Conservation (phyloP, 2,113 vertebrate genomes). For the Andinoacara biseriatus region DNA sequence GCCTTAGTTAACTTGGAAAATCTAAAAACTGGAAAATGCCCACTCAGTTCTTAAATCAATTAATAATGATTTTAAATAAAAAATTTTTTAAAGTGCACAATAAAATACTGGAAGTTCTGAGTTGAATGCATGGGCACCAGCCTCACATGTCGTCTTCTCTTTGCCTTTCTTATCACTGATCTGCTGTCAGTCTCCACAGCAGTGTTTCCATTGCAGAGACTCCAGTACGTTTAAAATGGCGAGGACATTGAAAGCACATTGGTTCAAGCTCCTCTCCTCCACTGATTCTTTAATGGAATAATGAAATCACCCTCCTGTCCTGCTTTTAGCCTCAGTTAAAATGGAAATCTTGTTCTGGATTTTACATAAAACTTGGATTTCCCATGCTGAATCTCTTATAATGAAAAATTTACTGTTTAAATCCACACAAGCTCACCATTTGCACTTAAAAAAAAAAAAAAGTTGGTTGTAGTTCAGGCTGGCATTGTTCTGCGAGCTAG, state of each 20-base stretch:
- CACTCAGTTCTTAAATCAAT: not conserved
- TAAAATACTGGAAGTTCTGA: not conserved
- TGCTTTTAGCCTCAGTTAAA: not conserved
- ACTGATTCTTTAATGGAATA: fast-evolving
- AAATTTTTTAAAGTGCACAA: not conserved
- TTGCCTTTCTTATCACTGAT: not conserved
- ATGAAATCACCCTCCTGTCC: not conserved
- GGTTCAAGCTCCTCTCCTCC: not conserved
- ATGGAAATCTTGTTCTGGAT: not conserved
- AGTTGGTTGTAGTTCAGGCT: not conserved
- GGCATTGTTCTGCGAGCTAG: not conserved
- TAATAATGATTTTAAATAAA: not conserved
- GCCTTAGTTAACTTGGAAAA: not conserved
- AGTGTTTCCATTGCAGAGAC: not conserved
- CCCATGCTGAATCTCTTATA: not conserved
- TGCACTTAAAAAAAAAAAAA: not conserved
- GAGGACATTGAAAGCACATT: not conserved
- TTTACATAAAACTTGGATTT: not conserved
- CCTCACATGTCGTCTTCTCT: not conserved
- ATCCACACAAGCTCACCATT: not conserved
- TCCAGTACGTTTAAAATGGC: not conserved
- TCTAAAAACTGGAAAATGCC: not conserved
- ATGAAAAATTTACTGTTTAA: fast-evolving
- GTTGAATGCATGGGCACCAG: not conserved
- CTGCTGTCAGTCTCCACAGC: not conserved